Base-by-base conservation (phyloP, 2,888 invertebrate species). In the Camponotus fellah region DNA sequence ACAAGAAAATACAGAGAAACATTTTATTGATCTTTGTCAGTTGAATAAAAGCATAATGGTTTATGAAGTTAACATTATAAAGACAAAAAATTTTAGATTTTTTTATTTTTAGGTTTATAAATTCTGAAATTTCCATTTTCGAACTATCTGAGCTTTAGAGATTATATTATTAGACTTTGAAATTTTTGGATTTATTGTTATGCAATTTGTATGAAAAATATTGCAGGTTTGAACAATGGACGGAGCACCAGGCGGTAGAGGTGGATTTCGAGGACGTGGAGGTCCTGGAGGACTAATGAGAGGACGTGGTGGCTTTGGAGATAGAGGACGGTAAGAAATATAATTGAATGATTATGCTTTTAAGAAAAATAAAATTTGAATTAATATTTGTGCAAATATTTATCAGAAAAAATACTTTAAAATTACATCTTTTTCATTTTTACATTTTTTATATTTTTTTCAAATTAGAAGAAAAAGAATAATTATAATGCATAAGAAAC, bases 221-320 rank as follows among this genome's bases (percentile, higher is more conserved):
- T 69, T 80, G 9, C 17, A 82, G 64, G 10, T 79, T 66, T 56
- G 4, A 84, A 69, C 68, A 85, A 90, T 91, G 90, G 90, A 91
- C 37, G 91, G 88, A 9, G 85, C 86, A 21, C 86, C 85, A 76
- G 43, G 83, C 56, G 68, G 88, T 64, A 86, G 89, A 77, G 90
- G 89, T 4, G 85, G 88, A 80, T 93, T 89, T 40, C 88, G 92
- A 60, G 93, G 93, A 40, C 92, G 93, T 40, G 93, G 93, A 56
- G 93, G 93, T 53, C 93, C 92, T 37, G 93, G 94, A 17, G 94
- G 94, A 26, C 92, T 93, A 37, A 92, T 93, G 91, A 89, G 94
- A 68, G 94, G 94, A 87, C 94, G 94, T 56, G 94, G 94, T 5
- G 93, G 93, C 32, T 93, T 94, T 65, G 93, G 93, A 37, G 94